Percentiles rank a stretch among this genome's conserved stretches.
phyloP scores from a whole-genome alignment of 2,888 invertebrate species.

The Flexamia atlantica region DNA sequence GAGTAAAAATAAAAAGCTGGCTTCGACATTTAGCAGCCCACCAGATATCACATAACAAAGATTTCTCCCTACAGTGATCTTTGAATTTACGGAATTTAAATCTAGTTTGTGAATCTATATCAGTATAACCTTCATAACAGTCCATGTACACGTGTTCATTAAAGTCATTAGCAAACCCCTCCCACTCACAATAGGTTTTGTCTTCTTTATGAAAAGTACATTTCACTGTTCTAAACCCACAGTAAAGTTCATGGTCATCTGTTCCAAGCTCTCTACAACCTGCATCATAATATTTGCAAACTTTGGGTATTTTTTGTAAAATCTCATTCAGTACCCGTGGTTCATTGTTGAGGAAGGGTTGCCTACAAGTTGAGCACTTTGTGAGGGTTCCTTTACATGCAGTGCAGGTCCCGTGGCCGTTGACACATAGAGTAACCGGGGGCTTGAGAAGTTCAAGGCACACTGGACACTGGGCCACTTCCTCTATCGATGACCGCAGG shows the following conservation, averaged over 20 bases:
- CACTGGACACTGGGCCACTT: conserved; percentile 1
- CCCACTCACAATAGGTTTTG: neutral
- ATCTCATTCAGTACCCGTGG: neutral
- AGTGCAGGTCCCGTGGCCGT: neutral
- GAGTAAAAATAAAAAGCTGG: too few species aligned
- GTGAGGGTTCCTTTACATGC: neutral
- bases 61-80: too few species aligned
- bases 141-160: too few species aligned
- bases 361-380: neutral
- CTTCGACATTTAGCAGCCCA: too few species aligned
- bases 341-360: neutral
- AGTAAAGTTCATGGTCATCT: neutral
- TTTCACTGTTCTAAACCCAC: neutral
- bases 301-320: neutral
- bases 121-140: too few species aligned
- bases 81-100: too few species aligned
- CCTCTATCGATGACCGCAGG: neutral
- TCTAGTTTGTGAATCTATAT: too few species aligned
- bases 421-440: neutral
- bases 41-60: too few species aligned
- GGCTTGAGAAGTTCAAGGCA: neutral
- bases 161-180: too few species aligned
- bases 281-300: neutral
- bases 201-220: too few species aligned
- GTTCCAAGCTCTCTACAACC: neutral